Evolutionary conservation across 2,888 invertebrate species (phyloP).

Genomic region (Pheosia tremula): DNA sequence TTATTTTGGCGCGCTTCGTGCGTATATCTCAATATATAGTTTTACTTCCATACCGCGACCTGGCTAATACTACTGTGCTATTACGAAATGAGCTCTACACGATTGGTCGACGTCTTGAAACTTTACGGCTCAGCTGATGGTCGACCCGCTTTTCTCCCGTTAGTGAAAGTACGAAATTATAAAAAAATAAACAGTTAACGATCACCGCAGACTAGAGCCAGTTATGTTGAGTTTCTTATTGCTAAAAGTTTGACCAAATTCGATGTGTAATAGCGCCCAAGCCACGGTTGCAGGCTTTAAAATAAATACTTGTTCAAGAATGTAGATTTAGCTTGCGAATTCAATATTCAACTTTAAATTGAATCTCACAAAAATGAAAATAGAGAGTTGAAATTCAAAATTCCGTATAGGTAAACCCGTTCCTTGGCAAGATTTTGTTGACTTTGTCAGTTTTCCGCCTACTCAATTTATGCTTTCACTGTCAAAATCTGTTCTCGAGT

Average conservation of each 20-base stretch:
- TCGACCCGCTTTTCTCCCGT: slow-evolving; percentile 65
- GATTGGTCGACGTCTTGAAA: slow-evolving; percentile 61
- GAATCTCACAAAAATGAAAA: too few species aligned
- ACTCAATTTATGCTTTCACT: slow-evolving; percentile 34
- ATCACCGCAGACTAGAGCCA: slow-evolving; percentile 12
- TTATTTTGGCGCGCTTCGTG: slow-evolving; percentile 20
- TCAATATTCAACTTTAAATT: neutral
- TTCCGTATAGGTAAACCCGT: too few species aligned
- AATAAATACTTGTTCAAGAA: too few species aligned
- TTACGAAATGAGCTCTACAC: slow-evolving; percentile 58
- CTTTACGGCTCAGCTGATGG: slow-evolving; percentile 51
- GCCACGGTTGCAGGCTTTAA: too few species aligned
- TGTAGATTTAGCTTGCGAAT: neutral
- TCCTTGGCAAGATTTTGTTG: neutral
- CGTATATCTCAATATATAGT: slow-evolving; percentile 16
- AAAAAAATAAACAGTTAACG: slow-evolving; percentile 37
- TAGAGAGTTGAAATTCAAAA: too few species aligned
- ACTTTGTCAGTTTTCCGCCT: slow-evolving; percentile 14
- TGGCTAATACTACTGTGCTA: slow-evolving; percentile 11
- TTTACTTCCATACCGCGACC: slow-evolving; percentile 40
- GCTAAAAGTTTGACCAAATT: neutral
- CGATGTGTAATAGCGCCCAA: neutral
- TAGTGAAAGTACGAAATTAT: slow-evolving; percentile 68
- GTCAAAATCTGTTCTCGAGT: slow-evolving; percentile 12
- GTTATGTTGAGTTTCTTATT: slow-evolving; percentile 7